These are phyloP conservation scores for Ceratina australensis DNA, from an alignment of 1,140 invertebrate genomes.

Conservation along the genomic window DNA sequence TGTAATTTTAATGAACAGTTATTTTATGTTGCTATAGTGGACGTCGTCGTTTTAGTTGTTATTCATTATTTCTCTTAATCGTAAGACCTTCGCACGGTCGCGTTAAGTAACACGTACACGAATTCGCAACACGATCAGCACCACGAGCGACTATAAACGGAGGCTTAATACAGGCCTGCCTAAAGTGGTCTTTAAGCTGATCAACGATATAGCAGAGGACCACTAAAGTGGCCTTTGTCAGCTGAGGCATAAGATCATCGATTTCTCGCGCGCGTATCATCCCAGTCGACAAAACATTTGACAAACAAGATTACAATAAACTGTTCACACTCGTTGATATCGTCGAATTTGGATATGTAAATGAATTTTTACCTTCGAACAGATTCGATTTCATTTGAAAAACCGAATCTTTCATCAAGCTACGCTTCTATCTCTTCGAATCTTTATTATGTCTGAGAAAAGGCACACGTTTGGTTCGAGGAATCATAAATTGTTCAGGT, in stretches of 20 bases:
- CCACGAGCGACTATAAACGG: conserved; percentile 21
- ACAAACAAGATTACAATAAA: not conserved
- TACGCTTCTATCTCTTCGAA: not conserved
- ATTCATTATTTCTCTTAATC: no score
- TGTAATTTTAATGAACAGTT: no score
- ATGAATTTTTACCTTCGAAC: no score
- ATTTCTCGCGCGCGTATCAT: not conserved
- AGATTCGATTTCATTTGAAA: no score
- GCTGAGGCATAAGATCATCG: conserved; percentile 23
- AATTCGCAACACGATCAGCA: conserved; percentile 39
- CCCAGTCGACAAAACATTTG: not conserved
- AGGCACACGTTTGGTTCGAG: not conserved
- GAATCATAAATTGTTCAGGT: not conserved
- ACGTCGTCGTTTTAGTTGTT: no score
- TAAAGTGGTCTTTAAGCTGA: conserved; percentile 46
- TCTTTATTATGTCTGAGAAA: not conserved
- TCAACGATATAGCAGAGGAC: conserved; percentile 28
- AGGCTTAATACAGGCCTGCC: conserved; percentile 18
- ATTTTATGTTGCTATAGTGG: not conserved
- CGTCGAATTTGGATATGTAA: no score
- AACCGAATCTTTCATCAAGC: no score
- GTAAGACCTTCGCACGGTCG: not conserved
- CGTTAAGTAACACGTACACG: conserved; percentile 16
- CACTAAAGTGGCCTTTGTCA: conserved; percentile 22
- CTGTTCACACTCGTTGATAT: no score